Evolutionary conservation across 2,113 vertebrate genomes (phyloP).

Genomic region (Cynocephalus volans): DNA sequence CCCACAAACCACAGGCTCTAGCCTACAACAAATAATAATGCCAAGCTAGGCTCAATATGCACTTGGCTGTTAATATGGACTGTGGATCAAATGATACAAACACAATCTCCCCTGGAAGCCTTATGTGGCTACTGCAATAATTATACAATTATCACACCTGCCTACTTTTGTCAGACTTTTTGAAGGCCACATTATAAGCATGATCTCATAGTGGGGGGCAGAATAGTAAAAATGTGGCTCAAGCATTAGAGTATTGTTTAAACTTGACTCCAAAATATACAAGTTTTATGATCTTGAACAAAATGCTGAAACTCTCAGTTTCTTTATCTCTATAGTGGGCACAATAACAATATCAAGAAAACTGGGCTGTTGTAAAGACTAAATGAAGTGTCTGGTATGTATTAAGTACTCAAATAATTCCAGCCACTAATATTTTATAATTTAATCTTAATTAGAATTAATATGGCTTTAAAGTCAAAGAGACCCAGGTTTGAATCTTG

Average conservation of each 20-base stretch:
- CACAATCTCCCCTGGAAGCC: background rate
- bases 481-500: background rate
- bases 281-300: background rate
- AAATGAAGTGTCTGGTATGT: background rate
- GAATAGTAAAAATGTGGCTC: background rate
- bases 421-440: background rate
- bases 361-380: background rate
- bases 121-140: slow-evolving; percentile 55
- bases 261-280: background rate
- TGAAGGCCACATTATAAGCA: background rate
- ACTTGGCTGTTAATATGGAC: slow-evolving; percentile 43
- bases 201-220: background rate
- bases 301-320: background rate
- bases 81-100: slow-evolving; percentile 66
- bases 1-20: background rate
- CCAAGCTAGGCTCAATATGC: slow-evolving; percentile 25
- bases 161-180: background rate
- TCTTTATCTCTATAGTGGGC: background rate
- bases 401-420: background rate
- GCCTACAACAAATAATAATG: background rate
- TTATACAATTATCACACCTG: background rate
- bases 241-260: background rate
- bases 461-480: background rate
- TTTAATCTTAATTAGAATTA: background rate
- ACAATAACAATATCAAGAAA: background rate